Base-by-base conservation (phyloP, 2,888 invertebrate genomes). In the Aplocera efformata region DNA sequence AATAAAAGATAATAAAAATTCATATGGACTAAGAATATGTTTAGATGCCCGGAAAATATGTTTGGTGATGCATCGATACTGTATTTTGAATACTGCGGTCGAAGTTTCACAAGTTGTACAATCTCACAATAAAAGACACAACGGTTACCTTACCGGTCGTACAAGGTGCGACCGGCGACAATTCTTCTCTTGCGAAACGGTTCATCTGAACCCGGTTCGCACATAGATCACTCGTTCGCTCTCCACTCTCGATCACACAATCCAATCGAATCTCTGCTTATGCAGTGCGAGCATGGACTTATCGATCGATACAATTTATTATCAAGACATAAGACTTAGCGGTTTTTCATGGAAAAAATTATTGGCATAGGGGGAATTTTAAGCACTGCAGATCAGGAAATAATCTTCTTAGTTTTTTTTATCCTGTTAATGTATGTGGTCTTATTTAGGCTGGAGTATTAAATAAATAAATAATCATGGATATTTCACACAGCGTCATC, bases 101-200 rank as follows among this genome's bases (percentile, higher is more conserved):
- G 40, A 51, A 52, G 59, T 67, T 67, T 61, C 61, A 63, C 59
- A 63, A 63, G 55, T 52, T 33, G 47, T 50, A 41, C 42, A 50
- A 45, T 30, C 52, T 48, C 43, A 71, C 59, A 65, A 65, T 65
- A 64, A 65, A 59, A 58, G 49, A 50, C 53, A 48, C 54, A 52
- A 59, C 56, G 49, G 59, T 61, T 60, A 60, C 60, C 59, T 56
- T 60, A 62, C 58, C 60, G 61, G 63, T 75, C 74, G 67, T 70
- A 64, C 68, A 76, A 76, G 72, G 51, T 61, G 56, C 56, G 34
- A 39, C 40, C 68, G 60, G 57, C 61, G 66, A 63, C 66, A 65
- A 58, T 73, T 68, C 69, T 61, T 66, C 56, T 50, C 63, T 79
- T 78, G 71, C 68, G 69, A 76, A 76, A 78, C 63, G 38, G 36